phyloP scores from a whole-genome alignment of 2,113 vertebrate genomes.

The Rhinopomastus cyanomelas region DNA sequence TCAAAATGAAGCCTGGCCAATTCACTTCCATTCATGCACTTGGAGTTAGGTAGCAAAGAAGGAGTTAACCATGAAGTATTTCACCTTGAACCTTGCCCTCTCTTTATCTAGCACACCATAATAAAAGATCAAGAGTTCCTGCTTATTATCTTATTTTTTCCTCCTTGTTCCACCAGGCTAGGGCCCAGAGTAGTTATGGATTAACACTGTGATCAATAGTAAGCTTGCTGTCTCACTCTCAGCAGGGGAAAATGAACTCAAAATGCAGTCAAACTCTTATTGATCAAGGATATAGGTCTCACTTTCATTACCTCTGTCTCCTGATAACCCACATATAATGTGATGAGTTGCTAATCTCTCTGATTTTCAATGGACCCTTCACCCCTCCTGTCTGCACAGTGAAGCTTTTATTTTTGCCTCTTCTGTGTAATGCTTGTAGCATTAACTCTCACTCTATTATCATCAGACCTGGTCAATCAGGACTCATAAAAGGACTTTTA shows the following conservation, averaged over 20 bases:
- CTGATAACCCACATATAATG: slow-evolving; percentile 95
- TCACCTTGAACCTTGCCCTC: slow-evolving; percentile 76
- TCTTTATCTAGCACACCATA: slow-evolving; percentile 82
- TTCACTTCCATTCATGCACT: slow-evolving; percentile 19
- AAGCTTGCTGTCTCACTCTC: slow-evolving; percentile 89
- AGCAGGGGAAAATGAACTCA: slow-evolving; percentile 95
- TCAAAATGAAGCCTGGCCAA: background rate
- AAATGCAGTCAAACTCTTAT: slow-evolving; percentile 97
- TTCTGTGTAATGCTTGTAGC: slow-evolving; percentile 68
- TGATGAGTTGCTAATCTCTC: slow-evolving; percentile 95
- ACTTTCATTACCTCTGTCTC: slow-evolving; percentile 91
- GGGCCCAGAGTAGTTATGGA: slow-evolving; percentile 94
- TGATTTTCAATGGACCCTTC: slow-evolving; percentile 92
- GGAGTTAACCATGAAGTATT: slow-evolving; percentile 77
- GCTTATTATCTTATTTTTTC: slow-evolving; percentile 88
- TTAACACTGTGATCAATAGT: slow-evolving; percentile 95
- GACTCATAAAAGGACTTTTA: slow-evolving; percentile 63
- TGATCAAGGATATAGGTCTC: slow-evolving; percentile 89
- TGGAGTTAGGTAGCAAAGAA: slow-evolving; percentile 59
- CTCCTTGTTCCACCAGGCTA: slow-evolving; percentile 83
- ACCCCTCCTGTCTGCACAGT: slow-evolving; percentile 73
- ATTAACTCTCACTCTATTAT: slow-evolving; percentile 69
- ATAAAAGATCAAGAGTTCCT: slow-evolving; percentile 89
- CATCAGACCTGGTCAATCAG: slow-evolving; percentile 73
- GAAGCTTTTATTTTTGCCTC: slow-evolving; percentile 73